Evolutionary conservation across 53 echinoderm and acorn worm species (phyloP), one percentile per base, ranked within the genome.

Genomic region (Stichopus horrens): DNA sequence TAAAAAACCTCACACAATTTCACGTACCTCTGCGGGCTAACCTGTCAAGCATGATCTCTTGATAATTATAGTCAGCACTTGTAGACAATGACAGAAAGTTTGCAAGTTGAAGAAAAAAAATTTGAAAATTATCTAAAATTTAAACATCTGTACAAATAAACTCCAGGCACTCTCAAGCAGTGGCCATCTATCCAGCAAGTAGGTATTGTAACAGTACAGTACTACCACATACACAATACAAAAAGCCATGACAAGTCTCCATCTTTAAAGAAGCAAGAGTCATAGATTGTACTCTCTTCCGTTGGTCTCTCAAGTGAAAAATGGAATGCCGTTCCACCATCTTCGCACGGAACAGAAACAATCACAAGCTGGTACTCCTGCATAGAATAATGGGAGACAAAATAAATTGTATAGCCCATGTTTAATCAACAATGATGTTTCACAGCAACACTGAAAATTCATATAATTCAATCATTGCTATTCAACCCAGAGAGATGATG

Each of bases 251-350:
- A 58, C 21, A 58, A 19, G 5, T 56, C 11, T 58, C 10, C 6
- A 53, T 81, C 10, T 20, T 81, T n/a, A 11, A 21, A 81, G 57
- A 81, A 16, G 81, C 81, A 81, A 53, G 81, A 81, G 55, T 81
- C 81, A 81, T 57, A 81, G 7, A 81, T 57, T 20, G 55, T 10
- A 9, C 56, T 21, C 6, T 81, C 57, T 20, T 56, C 81, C 23
- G 81, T 22, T 21, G 81, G 81, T 58, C 57, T 81, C 53, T 81
- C 9, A 81, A 81, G 81, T 21, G 21, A 16, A 10, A 5, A 21
- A 21, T 57, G 56, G 21, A 58, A 55, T 56, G 81, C 8, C 4
- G 58, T n/a, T 10, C 57, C 22, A 21, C 58, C 54, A 79, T 79
- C 79, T 55, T 55, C 37, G 54, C 21, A 54, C 19, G 54, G 56